A percentile compares a stretch with the other conserved stretches of the same genome.
These are phyloP conservation scores for Cyclina sinensis DNA, from an alignment of 1,140 invertebrate species.

Conservation along the genomic window DNA sequence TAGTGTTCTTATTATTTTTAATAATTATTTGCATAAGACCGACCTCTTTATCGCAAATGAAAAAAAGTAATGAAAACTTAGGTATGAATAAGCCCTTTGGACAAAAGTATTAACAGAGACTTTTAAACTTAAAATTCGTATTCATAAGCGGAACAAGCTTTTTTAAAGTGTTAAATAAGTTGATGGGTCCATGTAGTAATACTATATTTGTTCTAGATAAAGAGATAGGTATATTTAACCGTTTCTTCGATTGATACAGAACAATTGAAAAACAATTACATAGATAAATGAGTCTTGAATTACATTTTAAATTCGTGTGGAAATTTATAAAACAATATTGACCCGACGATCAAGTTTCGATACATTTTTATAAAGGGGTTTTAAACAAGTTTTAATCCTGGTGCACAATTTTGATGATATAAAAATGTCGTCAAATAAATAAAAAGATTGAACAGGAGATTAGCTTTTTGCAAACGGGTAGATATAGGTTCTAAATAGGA, in stretches of 20 bases:
- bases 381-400: neutral
- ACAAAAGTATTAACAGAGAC: too few relatives aligned
- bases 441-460: neutral
- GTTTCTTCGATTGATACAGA: neutral
- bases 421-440: neutral
- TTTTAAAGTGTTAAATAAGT: neutral
- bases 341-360: slow-evolving; percentile 1
- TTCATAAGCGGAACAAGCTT: neutral
- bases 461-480: too few relatives aligned
- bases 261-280: slow-evolving; percentile 15
- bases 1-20: too few relatives aligned
- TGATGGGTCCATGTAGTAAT: neutral
- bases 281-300: neutral
- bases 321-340: slow-evolving; percentile 30
- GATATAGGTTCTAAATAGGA: too few relatives aligned
- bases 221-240: slow-evolving; percentile 21
- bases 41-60: too few relatives aligned
- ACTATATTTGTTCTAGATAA: slow-evolving; percentile 15
- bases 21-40: too few relatives aligned
- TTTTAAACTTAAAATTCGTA: neutral
- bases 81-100: too few relatives aligned
- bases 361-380: neutral
- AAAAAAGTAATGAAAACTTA: too few relatives aligned
- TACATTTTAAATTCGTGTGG: neutral
- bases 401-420: neutral